Evolutionary conservation across 2,113 vertebrate genomes (phyloP), one percentile per base, ranked within the genome.

Genomic region (Aythya baeri): DNA sequence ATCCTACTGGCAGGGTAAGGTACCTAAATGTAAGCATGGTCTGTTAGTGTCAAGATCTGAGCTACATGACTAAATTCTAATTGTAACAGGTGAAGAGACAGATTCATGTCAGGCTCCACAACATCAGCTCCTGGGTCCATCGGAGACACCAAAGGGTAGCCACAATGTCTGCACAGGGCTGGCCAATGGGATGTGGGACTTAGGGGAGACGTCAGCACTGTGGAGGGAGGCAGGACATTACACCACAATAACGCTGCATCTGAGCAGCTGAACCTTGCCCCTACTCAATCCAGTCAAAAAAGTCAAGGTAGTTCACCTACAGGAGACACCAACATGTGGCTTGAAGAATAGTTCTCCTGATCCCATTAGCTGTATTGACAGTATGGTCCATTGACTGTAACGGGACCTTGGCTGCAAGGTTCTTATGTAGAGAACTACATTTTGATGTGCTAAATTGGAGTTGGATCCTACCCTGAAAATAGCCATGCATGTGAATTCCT

Each of bases 401-500:
- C 2, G 27, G 27, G 16, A 65, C 4, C 13, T 25, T 7, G 15
- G 17, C n/a, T 10, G 10, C 46, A 25, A 61, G 21, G 11, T 38
- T 79, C 67, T 68, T 36, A 38, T 5, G 18, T 29, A 84, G 49
- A 50, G 22, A n/a, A 17, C 22, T 62, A 13, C 31, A 26, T 31
- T 36, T 36, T 29, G 46, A 6, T 49, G 12, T 62, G 12, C 68
- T 74, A 79, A 74, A 52, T 6, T n/a, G 34, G 22, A 57, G 31
- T 18, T 58, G 15, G 76, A 31, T 76, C 58, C 41, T 46, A 32
- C 21, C 78, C 43, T 73, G 67, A 88, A 46, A 5, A 3, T 10
- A 41, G 21, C 12, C 68, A 65, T 0, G 4, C 23, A 49, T 34
- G 17, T 0, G 0, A 55, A 83, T 88, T 76, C 8, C 72, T 83